These are phyloP conservation scores for Hydrotaea cyrtoneurina DNA, from an alignment of 2,888 invertebrate genomes.

Conservation along the genomic window DNA sequence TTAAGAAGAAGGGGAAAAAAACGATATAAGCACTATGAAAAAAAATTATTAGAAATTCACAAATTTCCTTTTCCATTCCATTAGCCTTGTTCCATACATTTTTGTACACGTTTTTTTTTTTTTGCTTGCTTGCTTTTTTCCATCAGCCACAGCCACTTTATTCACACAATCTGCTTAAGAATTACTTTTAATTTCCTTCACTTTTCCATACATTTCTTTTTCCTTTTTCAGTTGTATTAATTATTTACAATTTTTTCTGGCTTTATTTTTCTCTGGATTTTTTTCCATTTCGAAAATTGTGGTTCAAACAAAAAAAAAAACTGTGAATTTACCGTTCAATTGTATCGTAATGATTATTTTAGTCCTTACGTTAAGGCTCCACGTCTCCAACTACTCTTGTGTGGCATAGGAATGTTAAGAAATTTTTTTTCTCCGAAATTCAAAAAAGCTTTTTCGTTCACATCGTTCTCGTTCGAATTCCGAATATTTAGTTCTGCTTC, in stretches of 20 bases:
- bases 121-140: neutral
- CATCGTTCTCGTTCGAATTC: conserved; percentile 45
- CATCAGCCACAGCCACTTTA: neutral
- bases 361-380: conserved; percentile 78
- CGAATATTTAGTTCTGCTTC: conserved; percentile 37
- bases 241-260: conserved; percentile 46
- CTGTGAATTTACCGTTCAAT: conserved; percentile 52
- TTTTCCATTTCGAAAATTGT: conserved; percentile 34
- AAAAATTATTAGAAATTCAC: conserved; percentile 58
- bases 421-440: conserved; percentile 62
- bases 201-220: conserved; percentile 30
- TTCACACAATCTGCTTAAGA: neutral
- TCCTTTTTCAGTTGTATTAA: conserved; percentile 10
- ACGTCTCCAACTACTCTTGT: conserved; percentile 77
- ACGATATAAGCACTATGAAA: neutral
- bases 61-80: conserved; percentile 22
- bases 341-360: conserved; percentile 64
- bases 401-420: conserved; percentile 57
- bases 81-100: conserved; percentile 53
- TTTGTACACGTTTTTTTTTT: neutral
- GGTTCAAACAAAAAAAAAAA: conserved; percentile 26
- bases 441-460: conserved; percentile 74
- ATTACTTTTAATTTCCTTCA: conserved; percentile 16
- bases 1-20: neutral
- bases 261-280: conserved; percentile 48